Evolutionary conservation across 92 coral and sea anemone genomes (phyloP), one percentile per base, ranked within the genome.

Genomic region (Meandrina meandrites): DNA sequence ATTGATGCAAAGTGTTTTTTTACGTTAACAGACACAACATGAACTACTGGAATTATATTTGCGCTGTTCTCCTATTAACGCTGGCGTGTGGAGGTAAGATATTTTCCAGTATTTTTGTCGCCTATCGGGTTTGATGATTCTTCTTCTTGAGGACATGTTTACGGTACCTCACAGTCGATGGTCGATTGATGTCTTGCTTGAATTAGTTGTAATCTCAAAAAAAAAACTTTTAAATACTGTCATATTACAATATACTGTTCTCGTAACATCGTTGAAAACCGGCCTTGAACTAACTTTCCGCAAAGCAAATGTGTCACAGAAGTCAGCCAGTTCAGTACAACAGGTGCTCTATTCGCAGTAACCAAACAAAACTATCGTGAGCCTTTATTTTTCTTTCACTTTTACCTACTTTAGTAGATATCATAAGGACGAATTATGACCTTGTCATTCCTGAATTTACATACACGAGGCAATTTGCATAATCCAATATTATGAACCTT

Each of bases 21-120:
- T 45, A 47, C 21, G 5, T 62, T 62, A 36, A 37, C 88, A 85
- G 83, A 76, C 62, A 45, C 76, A 85, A 53, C 79, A 88, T 88
- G 81, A 88, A 80, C 76, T 81, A 27, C 48, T 87, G 90, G 90
- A 81, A 34, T 66, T 81, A 18, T 17, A 27, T 88, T 19, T 81
- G 42, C 42, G 22, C 70, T 51, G 75, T 47, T 34, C 87, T 88
- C 3, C 62, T 88, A 35, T 22, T 88, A 60, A 57, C 88, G 28
- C 80, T 88, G 57, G 50, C 75, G 45, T 88, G 87, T 17, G 54
- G 30, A 88, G 87, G 90, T 88, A 64, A 88, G 90, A 70, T 47
- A 7, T 31, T 27, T 58, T 77, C 50, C 64, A 21, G 42, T 31
- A 30, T 21, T 60, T 4, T 42, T 60, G 24, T 48, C 50, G 35